Percentiles rank a stretch among this genome's conserved stretches.
These are phyloP conservation scores for Cylloceria caligata DNA, from an alignment of 2,888 invertebrate genomes.

Conservation along the genomic window DNA sequence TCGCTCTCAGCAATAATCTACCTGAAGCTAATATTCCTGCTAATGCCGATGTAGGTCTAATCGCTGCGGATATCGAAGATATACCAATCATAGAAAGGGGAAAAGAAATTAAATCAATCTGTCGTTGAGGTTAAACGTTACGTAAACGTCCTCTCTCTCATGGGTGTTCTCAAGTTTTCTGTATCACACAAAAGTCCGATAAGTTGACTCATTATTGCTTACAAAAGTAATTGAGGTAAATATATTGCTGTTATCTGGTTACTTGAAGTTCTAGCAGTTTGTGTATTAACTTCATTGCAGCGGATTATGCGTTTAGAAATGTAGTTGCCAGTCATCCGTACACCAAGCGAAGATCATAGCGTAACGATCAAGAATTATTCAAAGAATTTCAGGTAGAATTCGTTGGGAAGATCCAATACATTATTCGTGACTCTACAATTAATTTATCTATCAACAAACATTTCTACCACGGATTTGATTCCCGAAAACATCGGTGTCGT, in stretches of 20 bases:
- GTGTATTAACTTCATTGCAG: too few relatives aligned
- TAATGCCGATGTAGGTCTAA: neutral
- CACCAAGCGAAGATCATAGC: too few relatives aligned
- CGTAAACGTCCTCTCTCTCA: slow-evolving; percentile 18
- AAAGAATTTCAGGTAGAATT: too few relatives aligned
- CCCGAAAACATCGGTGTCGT: too few relatives aligned
- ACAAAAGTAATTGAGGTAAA: neutral
- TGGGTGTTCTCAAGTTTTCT: neutral
- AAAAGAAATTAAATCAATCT: slow-evolving; percentile 52
- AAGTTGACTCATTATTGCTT: neutral
- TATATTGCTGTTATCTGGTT: neutral
- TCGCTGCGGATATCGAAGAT: slow-evolving; percentile 47
- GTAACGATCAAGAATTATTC: too few relatives aligned
- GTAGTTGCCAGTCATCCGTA: too few relatives aligned
- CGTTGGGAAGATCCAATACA: too few relatives aligned
- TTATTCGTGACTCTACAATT: too few relatives aligned
- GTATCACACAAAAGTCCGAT: slow-evolving; percentile 16
- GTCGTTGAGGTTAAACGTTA: slow-evolving; percentile 48
- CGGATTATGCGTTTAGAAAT: too few relatives aligned
- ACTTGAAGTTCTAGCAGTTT: neutral
- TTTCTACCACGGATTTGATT: too few relatives aligned
- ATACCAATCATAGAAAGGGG: slow-evolving; percentile 43
- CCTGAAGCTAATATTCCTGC: slow-evolving; percentile 20
- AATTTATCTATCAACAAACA: too few relatives aligned
- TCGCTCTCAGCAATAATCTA: neutral